Conservation (phyloP, 2,888 invertebrate genomes). For the Ctena decussata region DNA sequence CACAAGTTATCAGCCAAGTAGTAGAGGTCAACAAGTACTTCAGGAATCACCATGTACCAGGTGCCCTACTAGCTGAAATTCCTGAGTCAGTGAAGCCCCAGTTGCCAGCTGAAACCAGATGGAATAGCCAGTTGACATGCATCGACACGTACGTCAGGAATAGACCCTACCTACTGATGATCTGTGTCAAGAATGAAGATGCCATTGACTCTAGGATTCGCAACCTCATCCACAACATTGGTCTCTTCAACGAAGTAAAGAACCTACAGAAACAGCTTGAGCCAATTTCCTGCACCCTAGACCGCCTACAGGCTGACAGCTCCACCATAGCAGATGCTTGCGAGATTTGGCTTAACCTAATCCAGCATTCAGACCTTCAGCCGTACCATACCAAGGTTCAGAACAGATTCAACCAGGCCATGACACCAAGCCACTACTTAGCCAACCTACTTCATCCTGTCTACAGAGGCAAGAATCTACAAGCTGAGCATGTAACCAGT, state of each 20-base stretch:
- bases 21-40: slow-evolving; percentile 48
- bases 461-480: slow-evolving; percentile 48
- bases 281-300: slow-evolving; percentile 28
- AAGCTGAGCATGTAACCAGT: slow-evolving; percentile 20
- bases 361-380: slow-evolving; percentile 13
- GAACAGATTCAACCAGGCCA: slow-evolving; percentile 44
- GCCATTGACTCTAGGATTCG: slow-evolving; percentile 38
- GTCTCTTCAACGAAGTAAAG: slow-evolving; percentile 44
- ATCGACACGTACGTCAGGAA: slow-evolving; percentile 30
- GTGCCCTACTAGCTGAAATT: slow-evolving; percentile 24
- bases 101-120: slow-evolving; percentile 29
- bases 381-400: slow-evolving; percentile 12
- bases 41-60: slow-evolving; percentile 40
- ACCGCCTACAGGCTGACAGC: slow-evolving; percentile 27
- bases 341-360: slow-evolving; percentile 34
- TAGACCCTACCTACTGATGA: slow-evolving; percentile 27
- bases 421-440: slow-evolving; percentile 41
- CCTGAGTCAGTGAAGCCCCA: slow-evolving; percentile 34
- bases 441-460: slow-evolving; percentile 54
- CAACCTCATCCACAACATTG: slow-evolving; percentile 53
- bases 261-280: slow-evolving; percentile 32
- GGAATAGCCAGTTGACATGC: slow-evolving; percentile 41
- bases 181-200: slow-evolving; percentile 49
- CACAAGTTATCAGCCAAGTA: slow-evolving; percentile 40
- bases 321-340: slow-evolving; percentile 52